Conservation (phyloP, 2,888 invertebrate species). For the Phengaris alcon region DNA sequence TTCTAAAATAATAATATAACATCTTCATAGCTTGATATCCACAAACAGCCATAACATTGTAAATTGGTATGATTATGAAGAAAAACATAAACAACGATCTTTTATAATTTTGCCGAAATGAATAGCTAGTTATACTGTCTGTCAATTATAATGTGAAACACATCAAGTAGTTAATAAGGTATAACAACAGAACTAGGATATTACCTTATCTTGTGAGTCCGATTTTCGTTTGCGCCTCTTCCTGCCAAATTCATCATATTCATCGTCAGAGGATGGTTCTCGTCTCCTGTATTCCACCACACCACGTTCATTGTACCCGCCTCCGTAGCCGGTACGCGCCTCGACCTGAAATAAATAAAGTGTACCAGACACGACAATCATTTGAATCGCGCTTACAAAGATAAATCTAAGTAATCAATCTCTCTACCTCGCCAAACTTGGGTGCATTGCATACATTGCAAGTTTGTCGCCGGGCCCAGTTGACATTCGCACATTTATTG, state of each 20-base stretch:
- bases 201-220: conserved; percentile 52
- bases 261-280: conserved; percentile 92
- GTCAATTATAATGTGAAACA: conserved; percentile 12
- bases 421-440: conserved; percentile 92
- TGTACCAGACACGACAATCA: neutral
- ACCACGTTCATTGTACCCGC: conserved; percentile 97
- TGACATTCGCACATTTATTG: conserved; percentile 99
- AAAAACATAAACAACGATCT: neutral
- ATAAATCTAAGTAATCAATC: neutral
- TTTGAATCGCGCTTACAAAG: neutral
- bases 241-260: conserved; percentile 95
- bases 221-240: conserved; percentile 78
- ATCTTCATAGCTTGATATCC: conserved; percentile 75
- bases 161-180: neutral
- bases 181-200: conserved; percentile 27
- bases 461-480: conserved; percentile 96
- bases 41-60: conserved; percentile 59
- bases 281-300: conserved; percentile 96
- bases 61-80: conserved; percentile 26
- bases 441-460: conserved; percentile 99
- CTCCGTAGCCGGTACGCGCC: conserved; percentile 89
- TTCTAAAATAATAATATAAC: conserved; percentile 63
- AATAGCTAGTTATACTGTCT: neutral
- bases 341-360: conserved; percentile 70
- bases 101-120: neutral